Base-by-base conservation (phyloP, 2,888 invertebrate genomes). In the Aplocera efformata region DNA sequence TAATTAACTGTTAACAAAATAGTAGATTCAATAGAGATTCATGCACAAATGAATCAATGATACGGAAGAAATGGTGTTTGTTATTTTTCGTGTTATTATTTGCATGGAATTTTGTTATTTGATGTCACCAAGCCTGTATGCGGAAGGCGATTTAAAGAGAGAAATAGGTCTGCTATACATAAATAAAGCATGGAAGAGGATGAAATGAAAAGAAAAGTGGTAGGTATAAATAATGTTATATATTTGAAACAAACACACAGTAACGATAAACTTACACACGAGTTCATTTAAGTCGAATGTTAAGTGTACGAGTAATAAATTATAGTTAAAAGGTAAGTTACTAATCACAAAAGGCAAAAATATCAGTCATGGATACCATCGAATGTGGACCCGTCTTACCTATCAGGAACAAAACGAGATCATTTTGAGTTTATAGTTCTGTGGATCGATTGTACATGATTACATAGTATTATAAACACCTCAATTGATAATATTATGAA, bases 191-290 rank as follows among this genome's bases (percentile, higher is more conserved):
- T 82, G 79, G 79, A 79, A 76, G 67, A 85, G 83, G 80, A 81
- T 85, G 85, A 83, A 88, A 86, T 85, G 79, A 85, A 86, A 86
- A 88, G 83, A 85, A 81, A 71, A 79, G 74, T 79, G 76, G 70
- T 83, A 79, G 75, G 69, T 83, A 79, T 79, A 83, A 86, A 86
- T 83, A 86, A 85, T 85, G 80, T 77, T 83, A 75, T 86, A 85
- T 86, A 88, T 86, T 88, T 86, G 88, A 83, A 86, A 86, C 86
- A 83, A 83, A 85, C 85, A 85, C 86, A 82, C 78, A 76, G 63
- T 84, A 83, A 86, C 86, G 81, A 80, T 71, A 76, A 67, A 76
- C 73, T 83, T 78, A 83, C 72, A 77, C 71, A 74, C 64, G 72
- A 75, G 37, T 37, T 35, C 11, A 60, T 64, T 43, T 63, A 55